A percentile compares a stretch with the other conserved stretches of the same genome.
These are phyloP conservation scores for Napeogenes sylphis DNA, from an alignment of 2,888 invertebrate species.

Conservation along the genomic window DNA sequence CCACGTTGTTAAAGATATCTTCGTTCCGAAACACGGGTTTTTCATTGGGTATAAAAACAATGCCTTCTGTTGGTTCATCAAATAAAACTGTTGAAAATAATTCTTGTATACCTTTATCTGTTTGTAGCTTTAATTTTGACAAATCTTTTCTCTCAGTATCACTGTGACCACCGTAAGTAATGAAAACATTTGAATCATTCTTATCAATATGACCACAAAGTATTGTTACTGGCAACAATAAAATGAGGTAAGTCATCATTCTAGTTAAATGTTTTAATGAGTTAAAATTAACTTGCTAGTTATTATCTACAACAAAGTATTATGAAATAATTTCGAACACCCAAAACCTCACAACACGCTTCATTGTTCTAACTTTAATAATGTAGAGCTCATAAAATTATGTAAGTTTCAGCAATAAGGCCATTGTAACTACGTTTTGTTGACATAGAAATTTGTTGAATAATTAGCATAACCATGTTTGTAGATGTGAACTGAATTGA, in stretches of 20 bases:
- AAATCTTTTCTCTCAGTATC: conserved; percentile 21
- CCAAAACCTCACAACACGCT: no score
- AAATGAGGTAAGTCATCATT: not conserved
- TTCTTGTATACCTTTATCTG: not conserved
- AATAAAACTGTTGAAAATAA: conserved; percentile 10
- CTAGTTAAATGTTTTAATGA: not conserved
- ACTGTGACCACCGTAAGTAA: conserved; percentile 44
- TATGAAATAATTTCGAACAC: no score
- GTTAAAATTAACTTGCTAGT: not conserved
- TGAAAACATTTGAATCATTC: conserved; percentile 44
- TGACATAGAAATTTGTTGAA: no score
- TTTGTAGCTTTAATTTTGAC: not conserved
- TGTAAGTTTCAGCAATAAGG: no score
- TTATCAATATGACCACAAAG: conserved; percentile 18
- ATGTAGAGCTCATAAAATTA: no score
- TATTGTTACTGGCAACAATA: not conserved
- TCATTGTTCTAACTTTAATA: no score
- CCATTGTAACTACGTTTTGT: no score
- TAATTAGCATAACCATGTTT: no score
- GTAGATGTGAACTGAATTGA: no score
- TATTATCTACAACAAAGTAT: no score
- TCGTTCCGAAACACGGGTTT: conserved; percentile 35
- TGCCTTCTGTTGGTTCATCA: conserved; percentile 31
- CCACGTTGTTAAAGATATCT: conserved; percentile 24
- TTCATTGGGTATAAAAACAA: conserved; percentile 55